Conservation (phyloP, 2,888 invertebrate species). For the Coenonympha glycerion region DNA sequence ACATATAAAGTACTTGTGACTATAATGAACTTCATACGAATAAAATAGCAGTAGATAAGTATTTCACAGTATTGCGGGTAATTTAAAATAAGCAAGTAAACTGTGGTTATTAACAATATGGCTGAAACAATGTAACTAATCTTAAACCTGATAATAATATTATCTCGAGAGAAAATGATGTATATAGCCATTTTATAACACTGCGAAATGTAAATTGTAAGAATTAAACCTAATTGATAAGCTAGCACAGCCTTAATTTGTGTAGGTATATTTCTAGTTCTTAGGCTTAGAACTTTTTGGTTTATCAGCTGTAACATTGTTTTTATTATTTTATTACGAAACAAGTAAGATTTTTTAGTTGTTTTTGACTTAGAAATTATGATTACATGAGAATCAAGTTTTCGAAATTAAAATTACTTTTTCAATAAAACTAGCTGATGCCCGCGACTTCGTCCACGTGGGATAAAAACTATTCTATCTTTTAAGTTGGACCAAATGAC, state of each 20-base stretch:
- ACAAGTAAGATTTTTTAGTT: neutral
- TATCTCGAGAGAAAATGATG: slow-evolving; percentile 9
- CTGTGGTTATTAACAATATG: too few relatives aligned
- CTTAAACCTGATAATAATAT: neutral
- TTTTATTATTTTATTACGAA: neutral
- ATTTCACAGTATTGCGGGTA: too few relatives aligned
- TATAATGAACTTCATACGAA: too few relatives aligned
- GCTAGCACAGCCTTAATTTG: neutral
- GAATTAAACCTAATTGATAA: neutral
- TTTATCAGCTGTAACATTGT: too few relatives aligned
- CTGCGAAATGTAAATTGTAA: neutral
- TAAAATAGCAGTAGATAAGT: too few relatives aligned
- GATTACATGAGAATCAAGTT: too few relatives aligned
- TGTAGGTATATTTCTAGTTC: neutral
- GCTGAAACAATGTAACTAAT: neutral
- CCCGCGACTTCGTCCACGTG: too few relatives aligned
- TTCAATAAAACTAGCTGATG: too few relatives aligned
- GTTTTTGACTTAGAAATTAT: neutral
- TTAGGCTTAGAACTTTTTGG: neutral
- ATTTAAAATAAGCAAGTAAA: neutral
- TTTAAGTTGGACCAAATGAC: too few relatives aligned
- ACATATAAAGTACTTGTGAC: too few relatives aligned
- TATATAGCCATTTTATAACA: slow-evolving; percentile 6
- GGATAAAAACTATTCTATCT: too few relatives aligned
- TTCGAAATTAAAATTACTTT: too few relatives aligned